Conservation (phyloP, 2,888 invertebrate genomes). For the Taenaris catops region DNA sequence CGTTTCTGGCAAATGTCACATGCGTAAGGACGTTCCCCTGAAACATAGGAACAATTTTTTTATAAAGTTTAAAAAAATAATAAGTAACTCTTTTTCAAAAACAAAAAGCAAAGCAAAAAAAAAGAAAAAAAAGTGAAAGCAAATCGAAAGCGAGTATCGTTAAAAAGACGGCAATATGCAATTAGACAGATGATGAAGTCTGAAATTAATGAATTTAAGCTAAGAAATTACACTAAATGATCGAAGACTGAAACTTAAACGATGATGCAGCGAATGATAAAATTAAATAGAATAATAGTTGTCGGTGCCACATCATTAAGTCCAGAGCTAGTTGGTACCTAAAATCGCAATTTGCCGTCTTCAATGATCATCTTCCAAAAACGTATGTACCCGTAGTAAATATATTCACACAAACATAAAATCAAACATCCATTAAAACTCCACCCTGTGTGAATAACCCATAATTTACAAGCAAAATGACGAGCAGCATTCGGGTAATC, state of each 20-base stretch:
- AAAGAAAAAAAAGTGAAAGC: slow-evolving; percentile 9
- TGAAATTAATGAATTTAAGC: slow-evolving; percentile 66
- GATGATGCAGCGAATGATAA: slow-evolving; percentile 61
- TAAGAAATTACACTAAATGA: slow-evolving; percentile 56
- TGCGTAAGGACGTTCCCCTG: slow-evolving; percentile 87
- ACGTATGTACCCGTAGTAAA: slow-evolving; percentile 28
- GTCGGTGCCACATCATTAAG: slow-evolving; percentile 75
- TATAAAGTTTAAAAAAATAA: no score
- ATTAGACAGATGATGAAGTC: slow-evolving; percentile 60
- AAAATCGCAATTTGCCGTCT: slow-evolving; percentile 74
- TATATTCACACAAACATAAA: slow-evolving; percentile 25
- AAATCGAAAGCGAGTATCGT: slow-evolving; percentile 40
- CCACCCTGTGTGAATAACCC: slow-evolving; percentile 27
- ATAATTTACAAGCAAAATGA: slow-evolving; percentile 17
- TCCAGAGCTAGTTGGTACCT: slow-evolving; percentile 43
- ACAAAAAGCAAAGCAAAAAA: no score
- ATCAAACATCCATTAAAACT: slow-evolving; percentile 17
- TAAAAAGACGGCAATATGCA: slow-evolving; percentile 79
- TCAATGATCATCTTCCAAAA: slow-evolving; percentile 34
- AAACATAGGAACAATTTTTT: slow-evolving; percentile 30
- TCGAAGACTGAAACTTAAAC: slow-evolving; percentile 45
- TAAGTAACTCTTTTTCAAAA: no score
- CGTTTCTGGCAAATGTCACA: slow-evolving; percentile 90
- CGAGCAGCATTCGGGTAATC: slow-evolving; percentile 17
- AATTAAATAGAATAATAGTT: slow-evolving; percentile 40